phyloP scores from a whole-genome alignment of 2,113 vertebrate genomes.

The Ellobius talpinus region DNA sequence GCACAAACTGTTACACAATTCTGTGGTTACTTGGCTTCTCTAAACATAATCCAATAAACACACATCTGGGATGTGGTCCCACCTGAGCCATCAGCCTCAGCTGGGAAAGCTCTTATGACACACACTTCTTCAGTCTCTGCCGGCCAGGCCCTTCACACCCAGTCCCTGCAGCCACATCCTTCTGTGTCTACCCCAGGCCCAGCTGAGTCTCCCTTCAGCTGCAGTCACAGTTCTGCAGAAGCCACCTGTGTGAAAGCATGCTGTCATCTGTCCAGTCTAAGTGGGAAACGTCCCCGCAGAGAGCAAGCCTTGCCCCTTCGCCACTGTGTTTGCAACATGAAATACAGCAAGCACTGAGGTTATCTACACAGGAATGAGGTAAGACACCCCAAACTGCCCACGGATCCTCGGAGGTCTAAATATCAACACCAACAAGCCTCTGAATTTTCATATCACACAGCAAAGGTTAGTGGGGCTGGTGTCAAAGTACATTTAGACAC shows the following conservation, averaged over 20 bases:
- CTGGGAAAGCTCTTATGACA: too few relatives aligned
- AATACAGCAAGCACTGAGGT: neutral
- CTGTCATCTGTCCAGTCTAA: rapidly evolving
- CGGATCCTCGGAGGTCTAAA: neutral
- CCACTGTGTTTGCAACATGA: neutral
- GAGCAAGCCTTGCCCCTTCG: neutral
- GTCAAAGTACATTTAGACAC: rapidly evolving
- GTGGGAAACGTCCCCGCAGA: rapidly evolving
- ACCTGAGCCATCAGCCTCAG: neutral
- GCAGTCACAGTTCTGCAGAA: neutral
- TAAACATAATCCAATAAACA: neutral
- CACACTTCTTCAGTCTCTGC: rapidly evolving
- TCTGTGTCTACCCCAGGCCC: neutral
- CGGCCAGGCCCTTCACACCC: neutral
- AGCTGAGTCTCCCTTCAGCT: neutral
- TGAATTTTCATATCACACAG: rapidly evolving
- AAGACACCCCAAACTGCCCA: neutral
- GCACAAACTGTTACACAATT: neutral
- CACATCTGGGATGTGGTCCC: rapidly evolving
- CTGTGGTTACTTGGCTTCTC: neutral
- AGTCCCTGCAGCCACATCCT: neutral
- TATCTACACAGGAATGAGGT: neutral
- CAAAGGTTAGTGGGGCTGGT: rapidly evolving
- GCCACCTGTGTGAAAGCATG: neutral
- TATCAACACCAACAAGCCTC: neutral